Evolutionary conservation across 1,140 invertebrate genomes (phyloP).

Genomic region (Magallana gigas): DNA sequence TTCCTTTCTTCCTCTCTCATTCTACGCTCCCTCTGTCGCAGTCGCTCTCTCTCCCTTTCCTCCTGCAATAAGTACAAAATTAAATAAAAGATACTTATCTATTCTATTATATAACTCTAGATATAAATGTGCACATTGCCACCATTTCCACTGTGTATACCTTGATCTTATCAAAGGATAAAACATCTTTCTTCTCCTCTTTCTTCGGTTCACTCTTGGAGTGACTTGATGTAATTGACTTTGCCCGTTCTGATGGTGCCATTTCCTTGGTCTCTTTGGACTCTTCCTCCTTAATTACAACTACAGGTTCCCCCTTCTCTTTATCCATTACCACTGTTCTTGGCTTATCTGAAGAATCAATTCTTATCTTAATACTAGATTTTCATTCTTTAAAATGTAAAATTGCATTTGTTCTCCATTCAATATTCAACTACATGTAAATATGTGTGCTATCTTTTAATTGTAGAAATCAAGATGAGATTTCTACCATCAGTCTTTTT

Average conservation of each 20-base stretch:
- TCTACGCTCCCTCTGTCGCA: conserved; percentile 87
- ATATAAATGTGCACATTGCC: not conserved
- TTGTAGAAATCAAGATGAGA: not conserved
- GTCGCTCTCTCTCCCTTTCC: conserved; percentile 85
- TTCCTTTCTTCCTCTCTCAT: conserved; percentile 87
- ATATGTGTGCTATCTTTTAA: no score
- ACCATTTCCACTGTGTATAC: conserved; percentile 54
- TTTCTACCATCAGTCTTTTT: conserved; percentile 37
- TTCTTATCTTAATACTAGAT: conserved; percentile 35
- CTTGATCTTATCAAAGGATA: conserved; percentile 77
- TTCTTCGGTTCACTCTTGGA: conserved; percentile 38
- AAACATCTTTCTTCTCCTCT: conserved; percentile 66
- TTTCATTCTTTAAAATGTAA: conserved; percentile 6
- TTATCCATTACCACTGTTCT: conserved; percentile 65
- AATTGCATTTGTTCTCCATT: conserved; percentile 34
- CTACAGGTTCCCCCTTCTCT: conserved; percentile 61
- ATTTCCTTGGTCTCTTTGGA: conserved; percentile 27
- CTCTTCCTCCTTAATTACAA: conserved; percentile 50
- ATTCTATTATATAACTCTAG: not conserved
- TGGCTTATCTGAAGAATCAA: conserved; percentile 50
- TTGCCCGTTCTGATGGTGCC: conserved; percentile 33
- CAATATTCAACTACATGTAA: not conserved
- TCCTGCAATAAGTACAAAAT: conserved; percentile 54
- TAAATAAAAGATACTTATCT: not conserved
- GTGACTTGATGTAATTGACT: conserved; percentile 44